Evolutionary conservation across 2,113 vertebrate species (phyloP).

Genomic region (Catharus minimus): DNA sequence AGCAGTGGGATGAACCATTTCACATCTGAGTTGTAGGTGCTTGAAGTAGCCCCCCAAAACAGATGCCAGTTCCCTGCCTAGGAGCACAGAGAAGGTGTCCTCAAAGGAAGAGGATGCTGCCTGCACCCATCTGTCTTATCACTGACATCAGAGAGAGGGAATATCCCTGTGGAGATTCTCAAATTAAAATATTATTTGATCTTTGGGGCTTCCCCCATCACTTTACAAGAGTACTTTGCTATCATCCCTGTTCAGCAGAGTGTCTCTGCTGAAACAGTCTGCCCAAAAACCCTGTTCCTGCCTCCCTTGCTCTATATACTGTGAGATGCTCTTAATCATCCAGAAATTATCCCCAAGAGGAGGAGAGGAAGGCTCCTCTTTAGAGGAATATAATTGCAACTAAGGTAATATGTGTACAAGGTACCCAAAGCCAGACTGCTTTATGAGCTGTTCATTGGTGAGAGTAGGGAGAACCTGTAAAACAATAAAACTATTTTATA

Average conservation of each 20-base stretch:
- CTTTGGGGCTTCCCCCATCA: not conserved
- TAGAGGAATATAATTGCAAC: not conserved
- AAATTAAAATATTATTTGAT: not conserved
- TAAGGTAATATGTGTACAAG: not conserved
- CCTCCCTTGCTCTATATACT: not conserved
- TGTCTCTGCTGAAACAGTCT: not conserved
- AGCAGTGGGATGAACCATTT: not conserved
- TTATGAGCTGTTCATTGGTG: not conserved
- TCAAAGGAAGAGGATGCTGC: not conserved
- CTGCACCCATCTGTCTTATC: accelerated
- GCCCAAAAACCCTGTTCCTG: not conserved
- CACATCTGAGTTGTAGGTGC: not conserved
- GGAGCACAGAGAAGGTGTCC: not conserved
- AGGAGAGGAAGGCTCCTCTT: not conserved
- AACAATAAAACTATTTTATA: not conserved
- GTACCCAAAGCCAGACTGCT: not conserved
- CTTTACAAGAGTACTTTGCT: not conserved
- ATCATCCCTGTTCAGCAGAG: not conserved
- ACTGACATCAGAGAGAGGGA: not conserved
- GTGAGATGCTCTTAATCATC: not conserved
- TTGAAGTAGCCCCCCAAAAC: not conserved
- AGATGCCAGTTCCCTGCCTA: not conserved
- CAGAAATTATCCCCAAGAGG: not conserved
- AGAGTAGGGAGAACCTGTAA: not conserved
- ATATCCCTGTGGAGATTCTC: not conserved